These are phyloP conservation scores for Alloplasta piceator DNA, from an alignment of 2,888 invertebrate genomes.

Conservation along the genomic window DNA sequence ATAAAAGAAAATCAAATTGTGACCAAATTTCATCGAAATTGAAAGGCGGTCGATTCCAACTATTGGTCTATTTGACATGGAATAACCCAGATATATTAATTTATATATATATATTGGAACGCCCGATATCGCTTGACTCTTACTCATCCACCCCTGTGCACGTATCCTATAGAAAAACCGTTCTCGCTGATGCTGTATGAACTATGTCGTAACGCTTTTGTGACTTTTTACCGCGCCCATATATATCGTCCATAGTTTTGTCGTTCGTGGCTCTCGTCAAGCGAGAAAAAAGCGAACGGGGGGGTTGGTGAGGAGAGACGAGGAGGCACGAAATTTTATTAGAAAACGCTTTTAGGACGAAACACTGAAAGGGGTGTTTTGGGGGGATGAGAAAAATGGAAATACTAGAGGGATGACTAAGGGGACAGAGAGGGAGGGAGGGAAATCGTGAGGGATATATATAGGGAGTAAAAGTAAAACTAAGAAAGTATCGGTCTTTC, in stretches of 20 bases:
- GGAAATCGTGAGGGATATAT: background rate
- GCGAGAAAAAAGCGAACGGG: constrained; percentile 2
- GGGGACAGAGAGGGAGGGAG: background rate
- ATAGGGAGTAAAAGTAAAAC: constrained; percentile 3
- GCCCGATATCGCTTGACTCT: constrained; percentile 50
- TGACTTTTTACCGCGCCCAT: constrained; percentile 14
- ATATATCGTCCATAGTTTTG: constrained; percentile 4
- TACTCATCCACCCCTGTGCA: background rate
- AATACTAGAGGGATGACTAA: constrained; percentile 33
- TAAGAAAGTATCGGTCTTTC: background rate
- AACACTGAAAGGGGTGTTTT: constrained; percentile 10
- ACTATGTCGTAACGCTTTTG: constrained; percentile 55
- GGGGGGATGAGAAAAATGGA: constrained; percentile 13
- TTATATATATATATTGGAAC: constrained; percentile 34
- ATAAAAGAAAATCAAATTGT: too few species aligned
- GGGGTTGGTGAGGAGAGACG: background rate
- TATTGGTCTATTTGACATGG: too few species aligned
- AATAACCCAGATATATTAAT: too few species aligned
- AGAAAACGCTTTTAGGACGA: constrained; percentile 62
- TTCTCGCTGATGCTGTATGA: constrained; percentile 29
- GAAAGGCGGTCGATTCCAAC: too few species aligned
- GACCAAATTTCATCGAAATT: too few species aligned
- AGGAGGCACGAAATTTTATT: constrained; percentile 58
- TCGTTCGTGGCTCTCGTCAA: constrained; percentile 38
- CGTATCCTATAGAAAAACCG: constrained; percentile 48